Conservation (phyloP, 2,888 invertebrate genomes). For the Cyaniris semiargus region DNA sequence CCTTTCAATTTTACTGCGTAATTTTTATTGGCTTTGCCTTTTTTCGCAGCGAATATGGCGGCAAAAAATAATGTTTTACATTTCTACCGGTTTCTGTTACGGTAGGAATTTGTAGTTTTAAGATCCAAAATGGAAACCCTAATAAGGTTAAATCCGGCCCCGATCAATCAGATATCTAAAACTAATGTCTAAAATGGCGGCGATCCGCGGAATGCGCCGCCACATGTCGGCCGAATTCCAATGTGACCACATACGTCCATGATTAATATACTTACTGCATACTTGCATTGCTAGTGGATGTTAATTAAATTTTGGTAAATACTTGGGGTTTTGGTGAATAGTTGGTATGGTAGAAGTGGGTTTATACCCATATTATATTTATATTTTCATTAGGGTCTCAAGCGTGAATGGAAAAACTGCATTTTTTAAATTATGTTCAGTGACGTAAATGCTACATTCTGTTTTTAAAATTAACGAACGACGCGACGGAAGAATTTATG, state of each 20-base stretch:
- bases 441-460: too few species aligned
- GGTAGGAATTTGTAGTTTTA: not conserved
- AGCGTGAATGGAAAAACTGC: too few species aligned
- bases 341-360: not conserved
- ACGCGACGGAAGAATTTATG: not conserved
- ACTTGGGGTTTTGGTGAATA: not conserved
- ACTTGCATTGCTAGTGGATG: not conserved
- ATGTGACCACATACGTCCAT: not conserved
- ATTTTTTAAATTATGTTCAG: too few species aligned
- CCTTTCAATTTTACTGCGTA: not conserved
- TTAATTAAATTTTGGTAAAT: not conserved
- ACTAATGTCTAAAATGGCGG: conserved; percentile 19
- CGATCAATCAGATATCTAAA: conserved; percentile 18
- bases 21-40: not conserved
- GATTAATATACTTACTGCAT: conserved; percentile 6
- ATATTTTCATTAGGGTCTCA: too few species aligned
- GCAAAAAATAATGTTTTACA: not conserved
- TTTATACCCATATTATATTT: too few species aligned
- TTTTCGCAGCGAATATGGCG: not conserved
- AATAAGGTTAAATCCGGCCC: not conserved
- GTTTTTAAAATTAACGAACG: not conserved
- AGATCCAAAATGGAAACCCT: not conserved
- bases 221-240: conserved; percentile 21
- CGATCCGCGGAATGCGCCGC: conserved; percentile 21
- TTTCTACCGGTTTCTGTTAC: not conserved